These are phyloP conservation scores for Falco concolor DNA, from an alignment of 2,797 vertebrate genomes.

Conservation along the genomic window DNA sequence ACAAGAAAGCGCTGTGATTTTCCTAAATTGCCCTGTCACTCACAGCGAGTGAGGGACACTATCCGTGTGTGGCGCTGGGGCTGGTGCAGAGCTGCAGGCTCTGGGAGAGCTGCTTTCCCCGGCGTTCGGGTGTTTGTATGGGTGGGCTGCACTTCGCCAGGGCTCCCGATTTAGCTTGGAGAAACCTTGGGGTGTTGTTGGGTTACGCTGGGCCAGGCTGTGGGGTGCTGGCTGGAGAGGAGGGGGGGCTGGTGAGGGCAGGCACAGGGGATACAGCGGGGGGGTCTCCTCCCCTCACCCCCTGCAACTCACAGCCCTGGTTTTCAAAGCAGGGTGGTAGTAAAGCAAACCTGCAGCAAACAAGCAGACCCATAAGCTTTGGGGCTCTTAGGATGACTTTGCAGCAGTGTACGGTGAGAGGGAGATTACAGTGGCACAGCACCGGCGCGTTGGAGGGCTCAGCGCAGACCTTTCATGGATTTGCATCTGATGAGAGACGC, in stretches of 20 bases:
- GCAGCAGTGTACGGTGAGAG: neutral
- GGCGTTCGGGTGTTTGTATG: neutral
- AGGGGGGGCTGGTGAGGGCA: neutral
- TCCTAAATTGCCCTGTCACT: neutral
- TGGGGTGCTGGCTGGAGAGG: neutral
- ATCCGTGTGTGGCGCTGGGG: rapidly evolving
- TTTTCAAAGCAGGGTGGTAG: neutral
- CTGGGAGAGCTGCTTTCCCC: neutral
- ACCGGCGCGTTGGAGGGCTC: rapidly evolving
- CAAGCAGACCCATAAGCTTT: neutral
- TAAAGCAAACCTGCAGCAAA: neutral
- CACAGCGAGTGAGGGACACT: rapidly evolving
- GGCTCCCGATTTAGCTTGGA: neutral
- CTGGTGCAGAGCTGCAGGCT: rapidly evolving
- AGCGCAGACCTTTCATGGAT: neutral
- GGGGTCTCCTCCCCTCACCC: neutral
- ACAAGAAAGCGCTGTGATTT: neutral
- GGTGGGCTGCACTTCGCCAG: neutral
- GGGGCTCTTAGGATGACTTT: neutral
- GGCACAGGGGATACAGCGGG: neutral
- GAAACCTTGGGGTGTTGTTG: neutral
- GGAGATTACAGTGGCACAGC: neutral
- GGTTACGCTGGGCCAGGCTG: neutral
- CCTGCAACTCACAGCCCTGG: neutral
- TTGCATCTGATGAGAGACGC: rapidly evolving